Conservation (phyloP, 2,888 invertebrate genomes). For the Corbicula japonica region DNA sequence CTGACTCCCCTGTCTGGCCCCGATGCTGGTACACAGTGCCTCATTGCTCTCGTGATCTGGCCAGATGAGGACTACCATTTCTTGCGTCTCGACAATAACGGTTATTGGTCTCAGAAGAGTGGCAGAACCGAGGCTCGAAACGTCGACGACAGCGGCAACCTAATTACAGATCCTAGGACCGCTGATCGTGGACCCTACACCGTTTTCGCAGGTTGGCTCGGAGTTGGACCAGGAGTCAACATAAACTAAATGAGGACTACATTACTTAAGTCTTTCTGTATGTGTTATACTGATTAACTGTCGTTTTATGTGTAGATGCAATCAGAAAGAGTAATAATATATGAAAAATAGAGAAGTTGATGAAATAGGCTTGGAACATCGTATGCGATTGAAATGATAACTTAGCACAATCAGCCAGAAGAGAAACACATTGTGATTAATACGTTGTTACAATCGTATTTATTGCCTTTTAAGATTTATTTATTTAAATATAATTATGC, state of each 20-base stretch:
- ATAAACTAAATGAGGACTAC: constrained; percentile 14
- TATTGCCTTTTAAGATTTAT: no score
- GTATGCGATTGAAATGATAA: no score
- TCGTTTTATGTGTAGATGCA: no score
- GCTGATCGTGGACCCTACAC: constrained; percentile 59
- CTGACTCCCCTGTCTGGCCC: constrained; percentile 37
- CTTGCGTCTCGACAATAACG: constrained; percentile 54
- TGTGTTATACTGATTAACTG: no score
- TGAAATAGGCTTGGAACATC: no score
- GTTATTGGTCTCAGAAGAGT: constrained; percentile 65
- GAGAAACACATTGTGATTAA: no score
- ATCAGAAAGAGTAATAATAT: no score
- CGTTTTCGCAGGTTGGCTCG: constrained; percentile 51
- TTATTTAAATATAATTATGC: no score
- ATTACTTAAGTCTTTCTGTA: background rate
- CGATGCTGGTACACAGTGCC: constrained; percentile 37
- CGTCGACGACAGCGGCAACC: constrained; percentile 50
- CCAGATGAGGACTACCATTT: constrained; percentile 64
- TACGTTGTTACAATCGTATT: no score
- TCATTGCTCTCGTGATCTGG: constrained; percentile 64
- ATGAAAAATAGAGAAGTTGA: no score
- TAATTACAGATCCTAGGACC: constrained; percentile 43
- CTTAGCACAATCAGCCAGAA: no score
- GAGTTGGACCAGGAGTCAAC: constrained; percentile 17
- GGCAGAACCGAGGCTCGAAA: constrained; percentile 60